Base-by-base conservation (phyloP, 1,140 invertebrate genomes). In the Dendrolimus punctatus region DNA sequence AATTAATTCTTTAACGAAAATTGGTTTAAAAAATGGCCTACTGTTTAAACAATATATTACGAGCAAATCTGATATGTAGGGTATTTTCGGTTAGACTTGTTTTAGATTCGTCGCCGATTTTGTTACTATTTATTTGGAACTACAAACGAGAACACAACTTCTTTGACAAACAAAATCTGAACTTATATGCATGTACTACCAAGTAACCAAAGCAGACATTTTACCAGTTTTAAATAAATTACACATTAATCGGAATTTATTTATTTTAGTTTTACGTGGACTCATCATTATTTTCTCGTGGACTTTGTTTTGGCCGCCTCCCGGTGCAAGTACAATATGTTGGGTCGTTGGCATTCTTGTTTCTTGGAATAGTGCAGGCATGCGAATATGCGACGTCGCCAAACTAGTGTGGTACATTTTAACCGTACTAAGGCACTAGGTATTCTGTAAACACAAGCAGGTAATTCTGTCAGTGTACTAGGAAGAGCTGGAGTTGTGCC, bases 401-500 rank as follows among this genome's bases (percentile, higher is more conserved):
- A 63, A 55, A 53, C 55, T 51, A 57, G 53, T 58, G 49, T 58
- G 44, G 61, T 45, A 42, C 43, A 62, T 58, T 55, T 52, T 49
- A 43, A 50, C 51, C 54, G 56, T 58, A 61, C 50, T 75, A 62
- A 67, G 60, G 57, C 57, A 73, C 62, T 70, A 64, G 66, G 62
- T 69, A 69, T 66, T 66, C 59, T 53, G 58, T 57, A 58, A 66
- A 61, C 64, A 62, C 58, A 53, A 67, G 68, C 63, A 72, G 67
- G 64, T 69, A 66, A 79, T 71, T 55, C 59, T 66, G 61, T 66
- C 62, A 70, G 58, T 73, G 57, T 73, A 76, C 73, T 58, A 81
- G 80, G 80, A 84, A 84, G 67, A 53, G 68, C 58, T 81, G 80
- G 80, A 74, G 53, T 39, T 50, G 40, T 80, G 77, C 76, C 77